phyloP scores from a whole-genome alignment of 2,797 vertebrate genomes.

The Ficedula albicollis region DNA sequence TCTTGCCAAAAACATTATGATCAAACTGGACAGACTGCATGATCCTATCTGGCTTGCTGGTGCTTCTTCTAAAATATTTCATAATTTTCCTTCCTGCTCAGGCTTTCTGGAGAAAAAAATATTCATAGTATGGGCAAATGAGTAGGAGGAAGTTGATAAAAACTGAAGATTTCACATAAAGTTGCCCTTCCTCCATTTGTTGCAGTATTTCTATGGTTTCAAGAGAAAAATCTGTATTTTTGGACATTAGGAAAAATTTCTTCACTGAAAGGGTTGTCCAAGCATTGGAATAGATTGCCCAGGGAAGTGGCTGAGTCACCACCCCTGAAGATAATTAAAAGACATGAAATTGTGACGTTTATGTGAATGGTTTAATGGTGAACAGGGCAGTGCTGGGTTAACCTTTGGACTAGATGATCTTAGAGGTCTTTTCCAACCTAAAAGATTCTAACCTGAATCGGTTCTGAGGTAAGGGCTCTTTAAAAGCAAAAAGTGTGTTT shows the following conservation, averaged over 20 bases:
- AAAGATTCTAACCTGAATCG: not conserved
- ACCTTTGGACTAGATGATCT: not conserved
- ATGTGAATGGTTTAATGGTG: not conserved
- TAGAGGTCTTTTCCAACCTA: not conserved
- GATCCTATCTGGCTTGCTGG: not conserved
- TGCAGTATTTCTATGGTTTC: not conserved
- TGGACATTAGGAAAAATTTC: not conserved
- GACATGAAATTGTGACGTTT: not conserved
- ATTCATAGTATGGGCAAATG: not conserved
- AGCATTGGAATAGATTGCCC: not conserved
- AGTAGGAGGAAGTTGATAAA: not conserved
- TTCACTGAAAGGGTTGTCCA: not conserved
- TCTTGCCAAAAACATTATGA: conserved; percentile 1
- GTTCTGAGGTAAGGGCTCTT: not conserved
- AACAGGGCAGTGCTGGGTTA: not conserved
- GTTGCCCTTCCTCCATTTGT: not conserved
- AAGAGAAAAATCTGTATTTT: not conserved
- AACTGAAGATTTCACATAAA: not conserved
- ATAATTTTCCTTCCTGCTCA: conserved; percentile 19
- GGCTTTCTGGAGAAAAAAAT: not conserved
- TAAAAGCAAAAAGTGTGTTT: not conserved
- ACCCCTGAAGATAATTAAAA: not conserved
- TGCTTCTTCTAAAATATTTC: conserved; percentile 2
- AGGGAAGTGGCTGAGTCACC: not conserved
- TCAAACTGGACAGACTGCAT: not conserved